Conservation (phyloP, 2,797 vertebrate genomes). For the Scyliorhinus canicula region DNA sequence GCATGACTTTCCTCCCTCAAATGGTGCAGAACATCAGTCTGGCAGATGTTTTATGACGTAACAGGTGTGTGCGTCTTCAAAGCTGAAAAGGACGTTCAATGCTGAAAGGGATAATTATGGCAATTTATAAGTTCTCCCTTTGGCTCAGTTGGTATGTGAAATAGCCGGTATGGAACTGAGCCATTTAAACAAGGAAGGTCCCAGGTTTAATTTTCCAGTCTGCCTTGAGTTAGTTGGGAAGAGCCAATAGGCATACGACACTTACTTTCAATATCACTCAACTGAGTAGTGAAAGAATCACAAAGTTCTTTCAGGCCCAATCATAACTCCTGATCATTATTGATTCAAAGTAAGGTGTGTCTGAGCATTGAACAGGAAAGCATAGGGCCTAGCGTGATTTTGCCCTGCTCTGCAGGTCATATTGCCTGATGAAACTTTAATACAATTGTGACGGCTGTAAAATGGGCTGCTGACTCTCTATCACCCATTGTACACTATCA, state of each 20-base stretch:
- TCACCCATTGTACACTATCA: background rate
- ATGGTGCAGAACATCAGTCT: slow-evolving; percentile 26
- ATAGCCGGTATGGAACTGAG: slow-evolving; percentile 9
- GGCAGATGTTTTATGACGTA: slow-evolving; percentile 31
- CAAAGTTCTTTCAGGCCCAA: background rate
- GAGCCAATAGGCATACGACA: background rate
- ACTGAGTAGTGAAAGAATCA: background rate
- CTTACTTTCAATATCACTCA: background rate
- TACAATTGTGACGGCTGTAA: background rate
- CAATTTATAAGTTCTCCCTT: slow-evolving; percentile 26
- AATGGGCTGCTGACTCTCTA: background rate
- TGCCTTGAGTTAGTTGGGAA: background rate
- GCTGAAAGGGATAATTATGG: slow-evolving; percentile 24
- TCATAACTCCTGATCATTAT: background rate
- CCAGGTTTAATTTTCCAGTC: background rate
- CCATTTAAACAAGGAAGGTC: slow-evolving; percentile 5
- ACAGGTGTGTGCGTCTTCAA: slow-evolving; percentile 24
- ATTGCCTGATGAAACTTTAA: background rate
- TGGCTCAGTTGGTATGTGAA: slow-evolving; percentile 21
- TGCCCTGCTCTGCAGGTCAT: background rate
- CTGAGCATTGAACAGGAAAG: background rate
- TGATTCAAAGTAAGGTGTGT: background rate
- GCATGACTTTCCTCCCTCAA: slow-evolving; percentile 8
- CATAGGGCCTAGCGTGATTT: background rate
- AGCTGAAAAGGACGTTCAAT: background rate